Evolutionary conservation across 2,797 vertebrate species (phyloP).

Genomic region (Amblyopsis hoosieri): DNA sequence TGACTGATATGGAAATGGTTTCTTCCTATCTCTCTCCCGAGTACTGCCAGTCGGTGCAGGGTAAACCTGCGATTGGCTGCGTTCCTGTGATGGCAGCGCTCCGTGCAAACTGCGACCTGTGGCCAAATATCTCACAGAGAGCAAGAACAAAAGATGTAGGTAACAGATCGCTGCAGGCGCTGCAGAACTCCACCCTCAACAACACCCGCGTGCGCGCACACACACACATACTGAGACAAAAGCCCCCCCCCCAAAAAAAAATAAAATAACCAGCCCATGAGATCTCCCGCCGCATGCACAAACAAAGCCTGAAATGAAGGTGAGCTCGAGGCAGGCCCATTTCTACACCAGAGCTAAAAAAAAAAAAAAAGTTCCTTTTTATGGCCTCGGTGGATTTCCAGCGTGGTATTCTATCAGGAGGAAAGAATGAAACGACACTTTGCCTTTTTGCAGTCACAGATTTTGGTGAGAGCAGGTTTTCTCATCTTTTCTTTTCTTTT

Average conservation of each 20-base stretch:
- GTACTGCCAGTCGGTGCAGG: constrained; percentile 25
- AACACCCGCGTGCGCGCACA: neutral
- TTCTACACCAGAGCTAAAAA: constrained; percentile 63
- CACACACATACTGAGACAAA: constrained; percentile 66
- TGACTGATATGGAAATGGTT: constrained; percentile 31
- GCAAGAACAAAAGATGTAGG: constrained; percentile 63
- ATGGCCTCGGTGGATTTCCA: constrained; percentile 64
- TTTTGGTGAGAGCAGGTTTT: constrained; percentile 45
- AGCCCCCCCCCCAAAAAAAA: constrained; percentile 19
- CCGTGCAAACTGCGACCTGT: constrained; percentile 68
- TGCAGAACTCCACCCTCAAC: constrained; percentile 7
- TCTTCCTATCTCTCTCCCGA: constrained; percentile 10
- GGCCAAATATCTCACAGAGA: constrained; percentile 67
- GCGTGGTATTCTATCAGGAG: constrained; percentile 44
- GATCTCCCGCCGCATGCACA: too few species aligned
- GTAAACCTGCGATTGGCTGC: constrained; percentile 43
- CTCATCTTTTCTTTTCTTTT: constrained; percentile 10
- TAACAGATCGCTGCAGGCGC: constrained; percentile 68
- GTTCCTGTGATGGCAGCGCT: constrained; percentile 61
- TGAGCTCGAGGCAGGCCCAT: constrained; percentile 72
- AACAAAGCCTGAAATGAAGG: constrained; percentile 63
- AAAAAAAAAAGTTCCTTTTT: constrained; percentile 59
- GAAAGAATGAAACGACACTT: constrained; percentile 35
- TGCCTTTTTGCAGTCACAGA: constrained; percentile 49
- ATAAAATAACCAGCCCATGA: too few species aligned